phyloP scores from a whole-genome alignment of 2,113 vertebrate species.

The Epinephelus lanceolatus region DNA sequence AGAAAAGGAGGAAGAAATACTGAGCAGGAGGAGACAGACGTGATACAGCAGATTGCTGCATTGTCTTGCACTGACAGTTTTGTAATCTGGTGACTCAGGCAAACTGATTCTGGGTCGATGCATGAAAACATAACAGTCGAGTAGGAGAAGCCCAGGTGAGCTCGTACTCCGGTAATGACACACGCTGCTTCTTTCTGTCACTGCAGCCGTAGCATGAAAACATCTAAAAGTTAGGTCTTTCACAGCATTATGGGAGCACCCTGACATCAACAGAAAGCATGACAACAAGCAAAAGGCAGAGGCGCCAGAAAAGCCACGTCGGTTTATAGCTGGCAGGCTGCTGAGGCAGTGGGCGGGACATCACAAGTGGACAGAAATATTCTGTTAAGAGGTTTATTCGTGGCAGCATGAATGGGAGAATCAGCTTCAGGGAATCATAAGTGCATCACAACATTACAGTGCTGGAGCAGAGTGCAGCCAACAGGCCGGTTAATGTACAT shows the following conservation, averaged over 20 bases:
- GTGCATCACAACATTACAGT: not conserved
- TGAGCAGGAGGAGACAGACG: not conserved
- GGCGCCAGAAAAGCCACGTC: not conserved
- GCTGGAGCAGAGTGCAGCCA: not conserved
- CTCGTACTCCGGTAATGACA: not conserved
- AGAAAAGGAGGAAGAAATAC: not conserved
- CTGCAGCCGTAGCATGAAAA: not conserved
- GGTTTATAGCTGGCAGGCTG: conserved; percentile 19
- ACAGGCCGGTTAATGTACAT: not conserved
- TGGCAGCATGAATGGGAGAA: conserved; percentile 10
- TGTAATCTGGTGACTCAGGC: not conserved
- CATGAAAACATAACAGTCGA: not conserved
- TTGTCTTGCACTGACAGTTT: not conserved
- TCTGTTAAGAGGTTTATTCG: conserved; percentile 45
- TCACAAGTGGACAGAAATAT: conserved; percentile 38
- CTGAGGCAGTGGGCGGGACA: conserved; percentile 21
- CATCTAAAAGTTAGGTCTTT: not conserved
- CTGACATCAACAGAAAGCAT: conserved; percentile 16
- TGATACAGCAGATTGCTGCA: not conserved
- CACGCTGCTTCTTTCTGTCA: not conserved
- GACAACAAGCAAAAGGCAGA: conserved; percentile 6
- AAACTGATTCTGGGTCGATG: not conserved
- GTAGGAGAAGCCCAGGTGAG: not conserved
- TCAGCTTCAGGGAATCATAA: conserved; percentile 4
- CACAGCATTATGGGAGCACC: not conserved